Conservation (phyloP, 1,140 invertebrate species). For the Sweltsa coloradensis region DNA sequence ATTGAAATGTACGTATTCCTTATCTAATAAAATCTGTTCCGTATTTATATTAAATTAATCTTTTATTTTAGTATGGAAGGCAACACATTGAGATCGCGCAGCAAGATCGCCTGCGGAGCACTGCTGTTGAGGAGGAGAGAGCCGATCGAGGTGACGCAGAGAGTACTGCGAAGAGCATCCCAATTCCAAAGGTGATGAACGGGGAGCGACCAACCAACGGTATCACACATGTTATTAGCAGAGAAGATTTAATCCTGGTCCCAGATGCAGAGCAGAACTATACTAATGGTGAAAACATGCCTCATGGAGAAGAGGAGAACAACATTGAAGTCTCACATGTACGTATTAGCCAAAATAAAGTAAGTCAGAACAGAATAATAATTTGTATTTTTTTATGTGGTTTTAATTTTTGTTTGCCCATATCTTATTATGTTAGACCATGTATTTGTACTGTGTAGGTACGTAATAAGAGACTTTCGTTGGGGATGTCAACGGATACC, state of each 20-base stretch:
- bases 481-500: too few species aligned
- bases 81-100: conserved; percentile 64
- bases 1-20: not conserved
- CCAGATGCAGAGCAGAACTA: conserved; percentile 40
- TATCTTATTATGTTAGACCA: too few species aligned
- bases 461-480: too few species aligned
- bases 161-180: conserved; percentile 14
- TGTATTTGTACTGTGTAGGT: too few species aligned
- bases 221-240: conserved; percentile 35
- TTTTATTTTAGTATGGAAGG: conserved; percentile 53
- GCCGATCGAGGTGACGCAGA: conserved; percentile 23
- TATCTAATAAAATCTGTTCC: too few species aligned
- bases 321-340: too few species aligned
- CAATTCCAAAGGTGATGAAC: conserved; percentile 25
- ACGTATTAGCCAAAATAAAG: too few species aligned
- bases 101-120: conserved; percentile 32
- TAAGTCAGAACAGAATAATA: too few species aligned
- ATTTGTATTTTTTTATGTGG: too few species aligned
- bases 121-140: conserved; percentile 37
- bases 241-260: conserved; percentile 46
- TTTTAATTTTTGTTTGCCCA: too few species aligned
- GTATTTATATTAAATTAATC: conserved; percentile 13
- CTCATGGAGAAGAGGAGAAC: too few species aligned
- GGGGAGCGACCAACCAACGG: conserved; percentile 25
- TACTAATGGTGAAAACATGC: too few species aligned